phyloP scores from a whole-genome alignment of 1,140 invertebrate species.

The Diachasmimorpha longicaudata region DNA sequence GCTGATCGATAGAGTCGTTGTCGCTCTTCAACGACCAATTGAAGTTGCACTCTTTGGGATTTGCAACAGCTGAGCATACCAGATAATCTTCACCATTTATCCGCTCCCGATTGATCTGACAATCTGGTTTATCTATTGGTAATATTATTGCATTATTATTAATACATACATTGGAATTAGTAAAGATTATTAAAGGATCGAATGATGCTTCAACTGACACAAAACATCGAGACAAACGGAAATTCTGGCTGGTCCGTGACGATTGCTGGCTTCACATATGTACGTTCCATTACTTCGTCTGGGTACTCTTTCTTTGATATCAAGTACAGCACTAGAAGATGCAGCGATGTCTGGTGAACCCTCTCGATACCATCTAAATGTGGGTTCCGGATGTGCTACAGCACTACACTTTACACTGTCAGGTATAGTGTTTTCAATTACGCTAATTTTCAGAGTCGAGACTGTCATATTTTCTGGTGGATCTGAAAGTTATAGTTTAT shows the following conservation, averaged over 20 bases:
- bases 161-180: background rate
- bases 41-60: slow-evolving; percentile 83
- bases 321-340: slow-evolving; percentile 64
- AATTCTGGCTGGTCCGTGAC: slow-evolving; percentile 72
- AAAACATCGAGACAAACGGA: slow-evolving; percentile 76
- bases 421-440: slow-evolving; percentile 78
- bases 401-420: slow-evolving; percentile 79
- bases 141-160: background rate
- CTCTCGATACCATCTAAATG: slow-evolving; percentile 72
- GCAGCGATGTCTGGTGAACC: slow-evolving; percentile 59
- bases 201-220: slow-evolving; percentile 69
- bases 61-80: slow-evolving; percentile 80
- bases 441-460: slow-evolving; percentile 72
- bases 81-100: slow-evolving; percentile 77
- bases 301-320: slow-evolving; percentile 67
- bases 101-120: slow-evolving; percentile 75
- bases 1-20: slow-evolving; percentile 73
- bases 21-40: slow-evolving; percentile 83
- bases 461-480: slow-evolving; percentile 85
- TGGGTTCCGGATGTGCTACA: slow-evolving; percentile 74
- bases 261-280: slow-evolving; percentile 77
- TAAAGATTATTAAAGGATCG: slow-evolving; percentile 14
- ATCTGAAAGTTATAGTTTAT: slow-evolving; percentile 65
- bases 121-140: slow-evolving; percentile 81
- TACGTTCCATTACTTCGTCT: slow-evolving; percentile 74